A percentile compares a stretch with the other conserved stretches of the same genome.
phyloP scores from a whole-genome alignment of 37 sponge, comb jelly and placozoan genomes.

The Beroe forskalii region DNA sequence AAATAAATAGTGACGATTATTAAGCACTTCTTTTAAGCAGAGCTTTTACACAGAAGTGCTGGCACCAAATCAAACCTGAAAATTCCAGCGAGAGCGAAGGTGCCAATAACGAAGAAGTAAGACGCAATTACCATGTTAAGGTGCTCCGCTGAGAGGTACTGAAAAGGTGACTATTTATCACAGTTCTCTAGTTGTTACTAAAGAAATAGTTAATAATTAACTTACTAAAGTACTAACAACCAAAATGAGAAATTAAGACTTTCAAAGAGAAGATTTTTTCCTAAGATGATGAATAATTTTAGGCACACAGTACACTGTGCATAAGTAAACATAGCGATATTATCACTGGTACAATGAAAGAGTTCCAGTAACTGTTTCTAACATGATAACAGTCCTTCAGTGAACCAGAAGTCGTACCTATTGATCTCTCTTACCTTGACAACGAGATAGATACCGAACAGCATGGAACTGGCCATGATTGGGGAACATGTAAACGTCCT shows the following conservation, averaged over 20 bases:
- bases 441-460: constrained; percentile 91
- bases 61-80: neutral
- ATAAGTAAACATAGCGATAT: no score
- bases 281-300: neutral
- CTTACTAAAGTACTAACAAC: no score
- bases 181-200: no score
- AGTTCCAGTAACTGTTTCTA: neutral
- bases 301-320: no score
- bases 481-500: constrained; percentile 93
- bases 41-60: no score
- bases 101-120: constrained; percentile 47
- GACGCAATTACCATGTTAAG: constrained; percentile 46
- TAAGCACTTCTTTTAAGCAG: no score
- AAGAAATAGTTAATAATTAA: no score
- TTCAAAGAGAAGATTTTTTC: neutral
- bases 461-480: constrained; percentile 86
- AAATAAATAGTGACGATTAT: no score
- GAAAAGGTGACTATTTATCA: no score
- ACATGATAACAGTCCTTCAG: no score
- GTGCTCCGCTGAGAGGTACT: constrained; percentile 62
- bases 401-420: no score
- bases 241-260: neutral
- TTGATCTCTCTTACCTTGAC: constrained; percentile 87
- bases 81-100: constrained; percentile 6
- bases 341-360: no score